Evolutionary conservation across 2,797 vertebrate genomes (phyloP).

Genomic region (Bryconaethiops microstoma): DNA sequence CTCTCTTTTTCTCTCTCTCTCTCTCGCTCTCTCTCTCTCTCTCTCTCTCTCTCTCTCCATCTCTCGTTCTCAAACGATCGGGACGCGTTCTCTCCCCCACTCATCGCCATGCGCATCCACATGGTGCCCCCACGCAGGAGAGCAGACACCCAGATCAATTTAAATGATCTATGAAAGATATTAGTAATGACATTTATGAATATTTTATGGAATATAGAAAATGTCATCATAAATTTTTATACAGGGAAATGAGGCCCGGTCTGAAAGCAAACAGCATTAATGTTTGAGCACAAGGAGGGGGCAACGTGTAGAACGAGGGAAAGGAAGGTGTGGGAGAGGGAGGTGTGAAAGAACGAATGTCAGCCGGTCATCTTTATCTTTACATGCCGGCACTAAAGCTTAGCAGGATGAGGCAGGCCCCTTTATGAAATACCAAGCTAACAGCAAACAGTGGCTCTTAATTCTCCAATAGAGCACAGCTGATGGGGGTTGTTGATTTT

Average conservation of each 20-base stretch:
- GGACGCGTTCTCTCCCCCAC: background rate
- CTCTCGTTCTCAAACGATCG: background rate
- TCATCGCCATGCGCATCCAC: constrained; percentile 19
- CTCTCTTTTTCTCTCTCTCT: background rate
- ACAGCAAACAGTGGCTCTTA: background rate
- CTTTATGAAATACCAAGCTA: background rate
- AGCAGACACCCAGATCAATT: constrained; percentile 82
- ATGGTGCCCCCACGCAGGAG: constrained; percentile 22
- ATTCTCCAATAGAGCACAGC: background rate
- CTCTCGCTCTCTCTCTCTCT: background rate
- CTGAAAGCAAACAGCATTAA: constrained; percentile 86
- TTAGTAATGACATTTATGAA: constrained; percentile 88
- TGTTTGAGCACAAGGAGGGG: constrained; percentile 75
- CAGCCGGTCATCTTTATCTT: constrained; percentile 9
- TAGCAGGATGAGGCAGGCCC: background rate
- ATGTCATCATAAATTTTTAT: constrained; percentile 85
- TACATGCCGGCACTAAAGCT: background rate
- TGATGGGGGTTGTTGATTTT: background rate
- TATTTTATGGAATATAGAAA: constrained; percentile 83
- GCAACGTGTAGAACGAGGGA: constrained; percentile 46
- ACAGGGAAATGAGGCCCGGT: constrained; percentile 80
- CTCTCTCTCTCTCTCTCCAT: background rate
- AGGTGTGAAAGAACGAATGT: background rate
- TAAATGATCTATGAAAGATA: constrained; percentile 85
- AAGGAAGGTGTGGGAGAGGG: background rate